Percentiles rank a stretch among this genome's conserved stretches.
Conservation (phyloP, 2,888 invertebrate species). For the Conomelus anceps region DNA sequence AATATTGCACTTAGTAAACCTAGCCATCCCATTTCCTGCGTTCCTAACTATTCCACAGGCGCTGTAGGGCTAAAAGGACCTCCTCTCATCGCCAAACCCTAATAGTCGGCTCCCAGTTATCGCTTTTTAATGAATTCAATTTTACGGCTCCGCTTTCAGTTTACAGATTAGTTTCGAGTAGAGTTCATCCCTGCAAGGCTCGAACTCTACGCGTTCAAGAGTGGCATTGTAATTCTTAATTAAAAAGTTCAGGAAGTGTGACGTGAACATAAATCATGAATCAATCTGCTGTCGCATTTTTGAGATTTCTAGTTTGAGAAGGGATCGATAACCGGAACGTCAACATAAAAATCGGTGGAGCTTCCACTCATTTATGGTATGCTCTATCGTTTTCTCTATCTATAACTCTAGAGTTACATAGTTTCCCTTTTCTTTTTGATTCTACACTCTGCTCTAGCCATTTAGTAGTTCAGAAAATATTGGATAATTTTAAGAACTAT, state of each 20-base stretch:
- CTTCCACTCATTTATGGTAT: no score
- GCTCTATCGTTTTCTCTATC: no score
- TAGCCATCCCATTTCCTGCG: constrained; percentile 1
- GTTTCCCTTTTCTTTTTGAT: no score
- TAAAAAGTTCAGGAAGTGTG: not conserved
- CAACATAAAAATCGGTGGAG: not conserved
- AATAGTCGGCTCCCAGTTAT: not conserved
- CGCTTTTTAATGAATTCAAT: not conserved
- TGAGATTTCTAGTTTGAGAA: not conserved
- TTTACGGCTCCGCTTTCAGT: not conserved
- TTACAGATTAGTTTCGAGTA: not conserved
- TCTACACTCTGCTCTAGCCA: no score
- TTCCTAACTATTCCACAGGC: not conserved
- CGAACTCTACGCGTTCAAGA: not conserved
- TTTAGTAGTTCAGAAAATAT: no score
- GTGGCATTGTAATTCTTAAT: not conserved
- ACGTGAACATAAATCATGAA: not conserved
- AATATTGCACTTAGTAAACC: constrained; percentile 1
- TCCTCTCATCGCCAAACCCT: not conserved
- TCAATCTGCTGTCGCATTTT: not conserved
- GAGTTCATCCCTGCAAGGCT: not conserved
- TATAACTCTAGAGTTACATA: no score
- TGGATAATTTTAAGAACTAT: no score
- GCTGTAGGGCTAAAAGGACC: not conserved
- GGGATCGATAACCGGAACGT: no score